A percentile compares a stretch with the other conserved stretches of the same genome.
phyloP scores from a whole-genome alignment of 2,888 invertebrate genomes.

The Protophormia terraenovae region DNA sequence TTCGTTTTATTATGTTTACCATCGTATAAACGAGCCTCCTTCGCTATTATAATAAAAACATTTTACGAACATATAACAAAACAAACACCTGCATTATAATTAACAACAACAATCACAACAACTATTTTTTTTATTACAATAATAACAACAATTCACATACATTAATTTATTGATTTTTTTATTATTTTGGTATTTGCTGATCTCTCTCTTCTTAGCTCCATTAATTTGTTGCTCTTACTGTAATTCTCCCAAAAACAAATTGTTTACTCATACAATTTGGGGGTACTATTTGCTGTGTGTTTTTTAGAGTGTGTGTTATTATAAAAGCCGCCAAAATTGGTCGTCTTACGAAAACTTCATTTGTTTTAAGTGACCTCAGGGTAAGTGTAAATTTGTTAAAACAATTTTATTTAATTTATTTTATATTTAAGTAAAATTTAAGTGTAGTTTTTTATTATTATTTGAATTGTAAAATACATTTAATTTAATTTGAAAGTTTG shows the following conservation, averaged over 20 bases:
- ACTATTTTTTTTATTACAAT: no score
- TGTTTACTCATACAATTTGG: neutral
- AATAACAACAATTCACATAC: no score
- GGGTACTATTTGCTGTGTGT: no score
- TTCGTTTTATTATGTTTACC: slow-evolving; percentile 1
- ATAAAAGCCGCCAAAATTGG: slow-evolving; percentile 80
- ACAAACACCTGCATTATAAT: slow-evolving; percentile 45
- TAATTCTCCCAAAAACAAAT: neutral
- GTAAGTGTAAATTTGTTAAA: slow-evolving; percentile 70
- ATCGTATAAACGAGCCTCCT: slow-evolving; percentile 62
- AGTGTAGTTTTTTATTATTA: no score
- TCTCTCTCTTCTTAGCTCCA: neutral
- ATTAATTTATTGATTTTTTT: slow-evolving; percentile 23
- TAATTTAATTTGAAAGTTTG: slow-evolving; percentile 29
- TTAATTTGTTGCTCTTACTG: neutral
- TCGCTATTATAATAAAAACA: neutral
- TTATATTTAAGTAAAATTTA: no score
- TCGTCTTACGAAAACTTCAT: slow-evolving; percentile 80
- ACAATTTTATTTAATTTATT: neutral
- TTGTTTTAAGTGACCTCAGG: slow-evolving; percentile 79
- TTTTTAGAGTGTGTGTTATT: slow-evolving; percentile 7
- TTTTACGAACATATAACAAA: neutral
- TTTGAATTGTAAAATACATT: no score
- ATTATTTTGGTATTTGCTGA: slow-evolving; percentile 6
- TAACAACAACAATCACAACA: neutral